Evolutionary conservation across 2,113 vertebrate species (phyloP).

Genomic region (Nettapus auritus): DNA sequence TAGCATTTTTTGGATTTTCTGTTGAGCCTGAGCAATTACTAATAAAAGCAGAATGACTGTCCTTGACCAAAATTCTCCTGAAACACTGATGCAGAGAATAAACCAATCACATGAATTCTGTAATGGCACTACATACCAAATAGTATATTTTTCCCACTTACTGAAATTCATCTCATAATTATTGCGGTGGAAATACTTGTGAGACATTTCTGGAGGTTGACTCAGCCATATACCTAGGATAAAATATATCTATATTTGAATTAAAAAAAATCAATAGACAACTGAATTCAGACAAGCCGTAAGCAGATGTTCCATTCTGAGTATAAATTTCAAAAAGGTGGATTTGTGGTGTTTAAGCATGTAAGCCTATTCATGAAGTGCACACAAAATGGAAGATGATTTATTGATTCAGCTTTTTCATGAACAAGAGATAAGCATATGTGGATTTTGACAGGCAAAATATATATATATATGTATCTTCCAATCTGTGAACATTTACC

Average conservation of each 20-base stretch:
- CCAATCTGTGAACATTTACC: background rate
- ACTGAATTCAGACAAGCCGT: background rate
- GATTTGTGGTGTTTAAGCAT: background rate
- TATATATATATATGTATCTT: too few relatives aligned
- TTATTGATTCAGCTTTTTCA: background rate
- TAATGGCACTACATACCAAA: background rate
- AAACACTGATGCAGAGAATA: background rate
- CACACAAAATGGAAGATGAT: background rate
- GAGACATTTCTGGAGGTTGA: background rate
- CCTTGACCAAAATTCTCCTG: slow-evolving; percentile 33
- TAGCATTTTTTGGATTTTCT: slow-evolving; percentile 50
- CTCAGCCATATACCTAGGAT: background rate
- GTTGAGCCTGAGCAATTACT: slow-evolving; percentile 31
- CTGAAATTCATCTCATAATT: background rate
- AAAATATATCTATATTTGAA: background rate
- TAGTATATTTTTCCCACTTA: background rate
- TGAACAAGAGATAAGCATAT: background rate
- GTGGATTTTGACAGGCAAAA: background rate
- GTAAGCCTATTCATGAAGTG: background rate
- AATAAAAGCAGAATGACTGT: slow-evolving; percentile 34
- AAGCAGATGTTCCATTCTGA: background rate
- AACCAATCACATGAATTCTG: background rate
- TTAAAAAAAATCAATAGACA: background rate
- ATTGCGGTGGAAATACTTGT: background rate
- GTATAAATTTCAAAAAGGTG: background rate